Evolutionary conservation across 2,113 vertebrate genomes (phyloP).

Genomic region (Delphinapterus leucas): DNA sequence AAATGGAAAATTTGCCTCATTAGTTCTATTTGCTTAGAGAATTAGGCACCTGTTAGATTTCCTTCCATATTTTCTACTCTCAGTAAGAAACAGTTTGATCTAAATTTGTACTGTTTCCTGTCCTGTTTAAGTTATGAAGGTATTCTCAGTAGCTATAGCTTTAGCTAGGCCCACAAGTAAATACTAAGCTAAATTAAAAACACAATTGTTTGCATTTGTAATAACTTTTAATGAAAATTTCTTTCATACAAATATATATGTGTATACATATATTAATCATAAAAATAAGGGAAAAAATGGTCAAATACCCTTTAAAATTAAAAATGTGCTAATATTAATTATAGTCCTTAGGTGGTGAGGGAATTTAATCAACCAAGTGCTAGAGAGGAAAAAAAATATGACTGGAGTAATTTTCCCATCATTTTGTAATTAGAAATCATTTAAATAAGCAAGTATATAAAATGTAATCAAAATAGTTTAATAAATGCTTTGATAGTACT

Average conservation of each 20-base stretch:
- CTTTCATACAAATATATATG: background rate
- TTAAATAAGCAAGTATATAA: constrained; percentile 49
- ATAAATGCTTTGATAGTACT: background rate
- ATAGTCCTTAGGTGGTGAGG: background rate
- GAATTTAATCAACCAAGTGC: constrained; percentile 34
- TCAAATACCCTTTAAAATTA: background rate
- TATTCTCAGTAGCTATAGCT: background rate
- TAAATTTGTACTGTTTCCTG: background rate
- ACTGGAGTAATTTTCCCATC: background rate
- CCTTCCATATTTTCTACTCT: background rate
- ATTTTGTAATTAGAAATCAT: constrained; percentile 51
- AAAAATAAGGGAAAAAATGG: background rate
- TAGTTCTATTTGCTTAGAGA: constrained; percentile 3
- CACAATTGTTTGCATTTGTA: background rate
- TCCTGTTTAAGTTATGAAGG: background rate
- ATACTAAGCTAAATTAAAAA: background rate
- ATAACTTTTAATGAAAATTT: background rate
- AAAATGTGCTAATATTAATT: constrained; percentile 23
- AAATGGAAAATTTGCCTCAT: constrained; percentile 27
- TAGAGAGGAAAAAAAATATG: constrained; percentile 8
- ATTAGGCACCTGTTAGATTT: background rate
- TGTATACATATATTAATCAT: background rate
- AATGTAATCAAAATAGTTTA: constrained; percentile 47
- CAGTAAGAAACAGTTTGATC: background rate
- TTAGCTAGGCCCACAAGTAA: background rate